Conservation (phyloP, 2,888 invertebrate genomes). For the Hermaeophaga mercurialis region DNA sequence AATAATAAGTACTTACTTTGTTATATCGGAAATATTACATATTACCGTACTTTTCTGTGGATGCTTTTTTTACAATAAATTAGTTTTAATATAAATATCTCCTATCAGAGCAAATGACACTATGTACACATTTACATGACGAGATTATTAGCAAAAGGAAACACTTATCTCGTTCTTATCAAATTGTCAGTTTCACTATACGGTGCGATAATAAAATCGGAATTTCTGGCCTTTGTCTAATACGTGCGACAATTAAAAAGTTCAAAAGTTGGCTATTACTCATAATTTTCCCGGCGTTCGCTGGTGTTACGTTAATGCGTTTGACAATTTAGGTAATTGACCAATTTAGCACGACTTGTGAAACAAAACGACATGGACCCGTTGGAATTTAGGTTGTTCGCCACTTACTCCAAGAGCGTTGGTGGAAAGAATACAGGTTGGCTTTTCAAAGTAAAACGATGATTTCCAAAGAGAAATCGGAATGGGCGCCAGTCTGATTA, state of each 20-base stretch:
- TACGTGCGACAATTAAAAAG: constrained; percentile 29
- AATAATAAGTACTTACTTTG: background rate
- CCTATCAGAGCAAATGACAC: constrained; percentile 7
- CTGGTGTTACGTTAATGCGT: constrained; percentile 19
- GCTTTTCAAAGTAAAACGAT: background rate
- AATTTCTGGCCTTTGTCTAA: constrained; percentile 19
- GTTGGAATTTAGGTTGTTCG: background rate
- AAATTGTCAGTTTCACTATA: constrained; percentile 35
- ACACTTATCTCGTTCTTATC: constrained; percentile 44
- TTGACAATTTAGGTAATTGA: constrained; percentile 29
- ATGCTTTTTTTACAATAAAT: background rate
- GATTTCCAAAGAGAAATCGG: background rate
- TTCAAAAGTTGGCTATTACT: constrained; percentile 22
- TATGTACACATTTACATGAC: constrained; percentile 28
- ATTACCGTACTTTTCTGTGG: background rate
- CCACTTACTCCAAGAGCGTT: background rate
- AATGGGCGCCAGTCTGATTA: background rate
- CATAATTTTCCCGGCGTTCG: constrained; percentile 16
- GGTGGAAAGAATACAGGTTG: background rate
- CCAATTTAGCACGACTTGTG: constrained; percentile 21
- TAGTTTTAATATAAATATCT: background rate
- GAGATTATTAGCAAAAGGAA: constrained; percentile 41
- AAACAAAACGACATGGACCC: constrained; percentile 2
- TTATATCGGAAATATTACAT: background rate
- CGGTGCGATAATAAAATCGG: constrained; percentile 23